A percentile compares a stretch with the other conserved stretches of the same genome.
phyloP scores from a whole-genome alignment of 2,113 vertebrate species.

The Athene noctua region DNA sequence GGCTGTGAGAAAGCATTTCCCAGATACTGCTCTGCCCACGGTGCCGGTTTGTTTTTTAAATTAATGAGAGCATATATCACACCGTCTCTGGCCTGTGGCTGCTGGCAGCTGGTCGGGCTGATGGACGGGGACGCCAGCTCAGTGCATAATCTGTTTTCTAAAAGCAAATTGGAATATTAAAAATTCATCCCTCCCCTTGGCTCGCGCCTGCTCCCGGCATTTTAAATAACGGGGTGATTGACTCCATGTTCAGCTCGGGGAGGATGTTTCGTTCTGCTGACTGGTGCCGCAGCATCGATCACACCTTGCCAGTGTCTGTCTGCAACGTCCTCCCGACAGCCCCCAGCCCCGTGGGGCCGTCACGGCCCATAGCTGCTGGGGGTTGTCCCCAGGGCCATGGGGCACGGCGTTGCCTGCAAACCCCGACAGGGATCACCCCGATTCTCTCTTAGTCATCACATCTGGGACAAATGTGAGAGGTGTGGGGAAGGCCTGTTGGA shows the following conservation, averaged over 20 bases:
- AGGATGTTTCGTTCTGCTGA: background rate
- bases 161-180: constrained; percentile 33
- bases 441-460: background rate
- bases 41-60: background rate
- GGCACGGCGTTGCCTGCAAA: background rate
- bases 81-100: background rate
- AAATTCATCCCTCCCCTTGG: background rate
- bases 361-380: fast-evolving
- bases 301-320: fast-evolving
- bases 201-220: background rate
- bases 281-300: background rate
- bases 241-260: fast-evolving
- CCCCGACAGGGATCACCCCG: fast-evolving
- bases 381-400: fast-evolving
- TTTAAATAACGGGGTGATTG: background rate
- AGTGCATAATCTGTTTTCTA: background rate
- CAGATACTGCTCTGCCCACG: background rate
- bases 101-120: background rate
- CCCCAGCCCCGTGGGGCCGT: fast-evolving
- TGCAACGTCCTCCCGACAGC: fast-evolving
- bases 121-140: background rate
- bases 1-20: background rate
- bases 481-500: fast-evolving
- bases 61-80: background rate
- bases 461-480: background rate